Percentiles rank a stretch among this genome's conserved stretches.
These are phyloP conservation scores for Collichthys lucidus DNA, from an alignment of 2,113 vertebrate genomes.

Conservation along the genomic window DNA sequence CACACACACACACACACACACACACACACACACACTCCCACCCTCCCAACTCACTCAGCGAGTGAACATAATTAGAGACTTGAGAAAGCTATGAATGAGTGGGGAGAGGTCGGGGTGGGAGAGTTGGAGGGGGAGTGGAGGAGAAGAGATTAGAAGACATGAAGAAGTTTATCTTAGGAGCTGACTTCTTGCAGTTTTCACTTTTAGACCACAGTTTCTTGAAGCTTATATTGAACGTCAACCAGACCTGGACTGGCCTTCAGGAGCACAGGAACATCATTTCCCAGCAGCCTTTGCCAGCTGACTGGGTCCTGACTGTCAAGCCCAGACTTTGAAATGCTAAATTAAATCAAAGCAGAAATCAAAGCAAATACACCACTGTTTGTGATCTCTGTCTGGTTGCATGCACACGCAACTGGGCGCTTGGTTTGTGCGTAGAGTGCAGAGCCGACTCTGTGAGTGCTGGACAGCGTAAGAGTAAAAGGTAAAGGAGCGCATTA, in stretches of 20 bases:
- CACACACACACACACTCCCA: conserved; percentile 54
- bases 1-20: conserved; percentile 36
- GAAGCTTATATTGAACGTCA: neutral
- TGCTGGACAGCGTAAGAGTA: too few relatives aligned
- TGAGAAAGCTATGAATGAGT: conserved; percentile 70
- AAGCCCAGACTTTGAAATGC: neutral
- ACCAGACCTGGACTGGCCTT: neutral
- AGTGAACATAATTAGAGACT: conserved; percentile 79
- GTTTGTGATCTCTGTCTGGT: too few relatives aligned
- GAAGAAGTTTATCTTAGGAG: conserved; percentile 65
- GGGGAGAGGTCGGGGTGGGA: conserved; percentile 36
- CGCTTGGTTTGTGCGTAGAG: too few relatives aligned
- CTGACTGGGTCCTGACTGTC: too few relatives aligned
- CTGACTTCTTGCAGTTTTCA: neutral
- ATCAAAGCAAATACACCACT: neutral
- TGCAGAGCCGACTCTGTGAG: too few relatives aligned
- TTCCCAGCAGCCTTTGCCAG: too few relatives aligned
- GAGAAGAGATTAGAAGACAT: conserved; percentile 63
- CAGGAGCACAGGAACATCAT: neutral
- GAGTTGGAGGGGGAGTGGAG: conserved; percentile 33
- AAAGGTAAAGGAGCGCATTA: too few relatives aligned
- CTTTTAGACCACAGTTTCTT: conserved; percentile 31
- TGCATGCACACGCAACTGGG: too few relatives aligned
- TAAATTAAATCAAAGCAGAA: neutral
- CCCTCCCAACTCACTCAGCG: conserved; percentile 69